phyloP scores from a whole-genome alignment of 2,797 vertebrate genomes.

The Liparis tanakae region DNA sequence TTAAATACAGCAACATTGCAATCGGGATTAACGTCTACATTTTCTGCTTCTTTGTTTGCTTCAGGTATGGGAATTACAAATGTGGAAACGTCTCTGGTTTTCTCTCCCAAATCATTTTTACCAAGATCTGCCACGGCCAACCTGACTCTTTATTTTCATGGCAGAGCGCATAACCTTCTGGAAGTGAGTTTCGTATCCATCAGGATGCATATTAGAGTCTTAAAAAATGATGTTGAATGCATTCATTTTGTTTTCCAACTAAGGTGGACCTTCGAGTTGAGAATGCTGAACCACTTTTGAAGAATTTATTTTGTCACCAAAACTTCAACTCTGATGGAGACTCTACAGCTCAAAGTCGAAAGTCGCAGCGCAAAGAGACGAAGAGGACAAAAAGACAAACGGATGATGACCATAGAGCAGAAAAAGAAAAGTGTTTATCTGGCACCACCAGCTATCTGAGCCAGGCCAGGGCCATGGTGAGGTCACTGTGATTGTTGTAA shows the following conservation, averaged over 20 bases:
- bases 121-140: conserved; percentile 84
- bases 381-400: conserved; percentile 56
- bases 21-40: background rate
- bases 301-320: conserved; percentile 75
- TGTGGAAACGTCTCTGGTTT: conserved; percentile 86
- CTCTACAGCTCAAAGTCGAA: conserved; percentile 29
- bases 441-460: conserved; percentile 77
- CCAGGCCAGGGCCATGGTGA: conserved; percentile 85
- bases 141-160: conserved; percentile 84
- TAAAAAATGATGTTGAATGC: background rate
- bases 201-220: background rate
- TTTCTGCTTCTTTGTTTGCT: conserved; percentile 43
- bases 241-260: conserved; percentile 18
- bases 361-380: conserved; percentile 42
- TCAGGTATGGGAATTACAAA: conserved; percentile 84
- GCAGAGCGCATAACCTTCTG: conserved; percentile 86
- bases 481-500: conserved; percentile 27
- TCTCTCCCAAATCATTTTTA: conserved; percentile 88
- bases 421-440: conserved; percentile 76
- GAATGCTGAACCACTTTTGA: conserved; percentile 84
- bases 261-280: conserved; percentile 86
- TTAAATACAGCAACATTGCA: background rate
- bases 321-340: conserved; percentile 61
- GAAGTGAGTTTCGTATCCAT: conserved; percentile 79
- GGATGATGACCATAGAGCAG: conserved; percentile 46